Evolutionary conservation across 2,888 invertebrate genomes (phyloP).

Genomic region (Netelia fuscicornis): DNA sequence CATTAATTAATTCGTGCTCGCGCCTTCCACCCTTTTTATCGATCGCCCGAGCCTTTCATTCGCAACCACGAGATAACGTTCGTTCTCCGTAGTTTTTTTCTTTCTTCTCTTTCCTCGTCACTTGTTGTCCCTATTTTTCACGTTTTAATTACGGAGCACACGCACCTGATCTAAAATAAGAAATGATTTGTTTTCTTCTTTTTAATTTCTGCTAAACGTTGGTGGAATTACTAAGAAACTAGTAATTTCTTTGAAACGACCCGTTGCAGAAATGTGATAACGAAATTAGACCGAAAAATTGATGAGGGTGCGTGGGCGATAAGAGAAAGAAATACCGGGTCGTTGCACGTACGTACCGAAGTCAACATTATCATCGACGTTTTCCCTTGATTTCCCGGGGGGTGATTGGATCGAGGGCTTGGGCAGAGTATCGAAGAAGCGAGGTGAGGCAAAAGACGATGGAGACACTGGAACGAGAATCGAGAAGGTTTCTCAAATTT

Average conservation of each 20-base stretch:
- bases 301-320: not conserved
- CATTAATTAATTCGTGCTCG: constrained; percentile 60
- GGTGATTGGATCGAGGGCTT: constrained; percentile 10
- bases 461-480: constrained; percentile 2
- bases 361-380: constrained; percentile 21
- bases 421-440: not conserved
- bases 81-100: too few species aligned
- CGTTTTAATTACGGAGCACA: not conserved
- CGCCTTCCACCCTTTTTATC: constrained; percentile 44
- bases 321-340: not conserved
- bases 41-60: constrained; percentile 46
- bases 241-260: too few species aligned
- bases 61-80: not conserved
- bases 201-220: too few species aligned
- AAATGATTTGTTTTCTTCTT: not conserved
- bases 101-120: constrained; percentile 3
- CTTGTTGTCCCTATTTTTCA: not conserved
- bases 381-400: constrained; percentile 27
- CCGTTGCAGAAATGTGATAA: not conserved
- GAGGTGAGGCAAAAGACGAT: not conserved
- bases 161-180: not conserved
- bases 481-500: constrained; percentile 31
- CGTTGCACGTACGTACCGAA: not conserved
- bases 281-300: not conserved
- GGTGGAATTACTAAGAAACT: too few species aligned